Conservation (phyloP, 2,888 invertebrate species). For the Athalia rosae region DNA sequence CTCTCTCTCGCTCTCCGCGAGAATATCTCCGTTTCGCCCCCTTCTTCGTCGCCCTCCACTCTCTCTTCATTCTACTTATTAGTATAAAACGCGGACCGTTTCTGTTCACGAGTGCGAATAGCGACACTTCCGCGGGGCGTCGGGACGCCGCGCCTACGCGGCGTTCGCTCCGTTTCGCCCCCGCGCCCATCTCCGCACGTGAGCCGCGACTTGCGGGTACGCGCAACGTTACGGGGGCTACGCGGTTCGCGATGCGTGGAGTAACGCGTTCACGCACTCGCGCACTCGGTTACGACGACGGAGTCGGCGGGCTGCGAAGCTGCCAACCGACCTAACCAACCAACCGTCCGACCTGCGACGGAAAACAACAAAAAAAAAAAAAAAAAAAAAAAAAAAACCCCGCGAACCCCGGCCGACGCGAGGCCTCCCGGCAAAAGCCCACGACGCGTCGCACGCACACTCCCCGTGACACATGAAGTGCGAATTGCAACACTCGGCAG, state of each 20-base stretch:
- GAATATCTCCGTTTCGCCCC: slow-evolving; percentile 16
- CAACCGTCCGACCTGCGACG: slow-evolving; percentile 18
- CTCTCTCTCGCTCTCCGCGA: too few relatives aligned
- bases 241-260: slow-evolving; percentile 60
- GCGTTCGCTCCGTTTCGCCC: too few relatives aligned
- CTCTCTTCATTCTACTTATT: slow-evolving; percentile 42
- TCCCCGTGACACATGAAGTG: slow-evolving; percentile 77
- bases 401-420: not conserved
- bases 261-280: slow-evolving; percentile 48
- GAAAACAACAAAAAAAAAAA: too few relatives aligned
- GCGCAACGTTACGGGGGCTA: slow-evolving; percentile 18
- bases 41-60: slow-evolving; percentile 37
- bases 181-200: too few relatives aligned
- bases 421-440: not conserved
- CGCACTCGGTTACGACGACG: slow-evolving; percentile 38
- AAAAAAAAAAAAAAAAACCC: too few relatives aligned
- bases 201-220: too few relatives aligned
- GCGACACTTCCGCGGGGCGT: slow-evolving; percentile 66
- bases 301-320: slow-evolving; percentile 48
- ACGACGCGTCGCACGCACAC: slow-evolving; percentile 21
- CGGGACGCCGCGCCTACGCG: slow-evolving; percentile 26
- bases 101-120: slow-evolving; percentile 63
- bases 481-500: slow-evolving; percentile 80
- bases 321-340: slow-evolving; percentile 42
- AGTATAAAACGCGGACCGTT: slow-evolving; percentile 44